A percentile compares a stretch with the other conserved stretches of the same genome.
Conservation (phyloP, 2,888 invertebrate species). For the Sphecodes monilicornis region DNA sequence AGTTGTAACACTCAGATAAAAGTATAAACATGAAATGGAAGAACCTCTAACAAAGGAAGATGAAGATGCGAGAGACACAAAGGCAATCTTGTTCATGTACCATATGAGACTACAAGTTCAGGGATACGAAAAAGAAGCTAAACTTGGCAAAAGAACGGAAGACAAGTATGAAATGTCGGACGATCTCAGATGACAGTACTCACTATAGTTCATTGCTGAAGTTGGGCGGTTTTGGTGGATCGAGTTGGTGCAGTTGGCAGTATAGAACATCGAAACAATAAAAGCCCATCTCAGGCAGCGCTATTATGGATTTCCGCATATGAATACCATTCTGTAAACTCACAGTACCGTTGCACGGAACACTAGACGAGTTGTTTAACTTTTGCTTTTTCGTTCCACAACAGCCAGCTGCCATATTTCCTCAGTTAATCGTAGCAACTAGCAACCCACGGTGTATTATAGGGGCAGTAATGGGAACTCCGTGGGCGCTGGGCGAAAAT, state of each 20-base stretch:
- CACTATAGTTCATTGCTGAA: slow-evolving; percentile 98
- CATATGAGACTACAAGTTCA: background rate
- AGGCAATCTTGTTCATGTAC: background rate
- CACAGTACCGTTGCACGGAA: slow-evolving; percentile 87
- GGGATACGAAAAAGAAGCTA: background rate
- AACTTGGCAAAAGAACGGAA: slow-evolving; percentile 10
- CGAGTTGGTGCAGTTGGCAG: slow-evolving; percentile 96
- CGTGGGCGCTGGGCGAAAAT: too few relatives aligned
- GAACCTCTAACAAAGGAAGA: slow-evolving; percentile 15
- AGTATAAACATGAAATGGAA: slow-evolving; percentile 11
- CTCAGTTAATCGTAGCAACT: slow-evolving; percentile 43
- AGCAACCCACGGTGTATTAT: too few relatives aligned
- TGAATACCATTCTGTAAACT: slow-evolving; percentile 84
- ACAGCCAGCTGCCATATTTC: slow-evolving; percentile 91
- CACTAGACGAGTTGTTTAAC: slow-evolving; percentile 89
- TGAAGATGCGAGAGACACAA: slow-evolving; percentile 14
- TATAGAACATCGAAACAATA: slow-evolving; percentile 99
- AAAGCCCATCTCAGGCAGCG: slow-evolving; percentile 98
- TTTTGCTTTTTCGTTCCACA: slow-evolving; percentile 97
- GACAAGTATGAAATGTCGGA: slow-evolving; percentile 11
- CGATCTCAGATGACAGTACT: slow-evolving; percentile 85
- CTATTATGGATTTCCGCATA: slow-evolving; percentile 88
- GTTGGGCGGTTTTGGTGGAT: slow-evolving; percentile 95
- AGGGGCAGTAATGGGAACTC: too few relatives aligned
- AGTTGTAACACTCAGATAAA: slow-evolving; percentile 7